These are phyloP conservation scores for Dichetophora obliterata DNA, from an alignment of 2,888 invertebrate genomes.

Conservation along the genomic window DNA sequence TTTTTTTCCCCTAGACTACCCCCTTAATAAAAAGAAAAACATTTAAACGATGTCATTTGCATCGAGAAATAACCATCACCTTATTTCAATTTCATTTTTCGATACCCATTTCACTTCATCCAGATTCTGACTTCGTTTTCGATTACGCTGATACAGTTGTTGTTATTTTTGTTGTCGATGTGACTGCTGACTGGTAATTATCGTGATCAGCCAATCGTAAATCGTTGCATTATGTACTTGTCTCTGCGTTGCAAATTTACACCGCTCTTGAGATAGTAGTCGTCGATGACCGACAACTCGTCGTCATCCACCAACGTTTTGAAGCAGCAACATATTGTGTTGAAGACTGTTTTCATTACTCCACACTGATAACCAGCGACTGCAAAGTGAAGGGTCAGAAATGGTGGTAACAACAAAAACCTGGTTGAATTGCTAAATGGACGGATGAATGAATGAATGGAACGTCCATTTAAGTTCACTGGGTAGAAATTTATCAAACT, in stretches of 20 bases:
- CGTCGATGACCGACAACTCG: not conserved
- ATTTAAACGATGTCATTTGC: too few species aligned
- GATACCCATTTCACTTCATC: too few species aligned
- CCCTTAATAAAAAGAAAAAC: too few species aligned
- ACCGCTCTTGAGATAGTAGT: not conserved
- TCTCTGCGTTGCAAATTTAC: slow-evolving; percentile 9
- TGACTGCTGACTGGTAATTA: slow-evolving; percentile 19
- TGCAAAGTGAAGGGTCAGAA: not conserved
- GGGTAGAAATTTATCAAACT: not conserved
- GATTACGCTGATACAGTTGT: not conserved
- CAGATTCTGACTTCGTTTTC: not conserved
- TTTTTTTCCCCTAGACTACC: too few species aligned
- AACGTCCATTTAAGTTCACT: not conserved
- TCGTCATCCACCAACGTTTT: not conserved
- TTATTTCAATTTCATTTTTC: too few species aligned
- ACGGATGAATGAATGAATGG: not conserved
- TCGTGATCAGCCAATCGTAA: slow-evolving; percentile 24
- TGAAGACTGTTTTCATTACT: not conserved
- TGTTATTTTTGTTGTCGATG: not conserved
- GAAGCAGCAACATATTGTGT: slow-evolving; percentile 1
- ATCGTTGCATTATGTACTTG: slow-evolving; percentile 18
- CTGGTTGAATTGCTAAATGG: not conserved
- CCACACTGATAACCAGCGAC: not conserved
- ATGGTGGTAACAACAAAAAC: not conserved
- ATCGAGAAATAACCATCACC: too few species aligned